Percentiles rank a stretch among this genome's conserved stretches.
Evolutionary conservation across 2,113 vertebrate genomes (phyloP).

Genomic region (Sorex fumeus): DNA sequence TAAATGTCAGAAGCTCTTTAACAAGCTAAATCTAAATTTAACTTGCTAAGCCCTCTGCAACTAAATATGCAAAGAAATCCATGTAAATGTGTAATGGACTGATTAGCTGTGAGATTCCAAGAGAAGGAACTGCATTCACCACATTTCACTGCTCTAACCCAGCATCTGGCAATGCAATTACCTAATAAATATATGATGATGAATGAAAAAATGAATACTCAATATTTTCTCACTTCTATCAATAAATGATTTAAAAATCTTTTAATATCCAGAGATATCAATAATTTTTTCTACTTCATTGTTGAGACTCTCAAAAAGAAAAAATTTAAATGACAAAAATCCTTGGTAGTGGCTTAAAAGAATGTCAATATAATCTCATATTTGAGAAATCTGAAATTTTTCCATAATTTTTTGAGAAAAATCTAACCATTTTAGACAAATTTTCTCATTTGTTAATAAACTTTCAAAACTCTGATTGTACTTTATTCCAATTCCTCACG

Average conservation of each 20-base stretch:
- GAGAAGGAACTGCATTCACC: background rate
- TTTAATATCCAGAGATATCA: constrained; percentile 8
- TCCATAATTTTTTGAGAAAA: constrained; percentile 43
- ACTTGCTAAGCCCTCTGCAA: constrained; percentile 31
- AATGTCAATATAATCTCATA: constrained; percentile 31
- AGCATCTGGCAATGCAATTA: constrained; percentile 14
- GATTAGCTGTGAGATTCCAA: constrained; percentile 9
- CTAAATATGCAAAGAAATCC: constrained; percentile 66
- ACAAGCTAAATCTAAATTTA: constrained; percentile 57
- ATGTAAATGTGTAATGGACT: constrained; percentile 43
- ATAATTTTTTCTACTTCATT: constrained; percentile 17
- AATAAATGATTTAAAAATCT: constrained; percentile 15
- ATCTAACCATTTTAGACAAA: background rate
- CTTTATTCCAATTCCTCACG: constrained; percentile 36
- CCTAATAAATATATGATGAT: constrained; percentile 37
- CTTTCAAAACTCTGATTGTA: constrained; percentile 54
- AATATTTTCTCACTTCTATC: constrained; percentile 26
- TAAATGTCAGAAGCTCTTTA: constrained; percentile 49
- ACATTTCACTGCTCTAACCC: constrained; percentile 18
- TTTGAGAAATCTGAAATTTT: constrained; percentile 13
- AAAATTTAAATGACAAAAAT: constrained; percentile 33
- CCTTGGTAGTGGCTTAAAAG: background rate
- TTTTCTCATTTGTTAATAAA: constrained; percentile 43
- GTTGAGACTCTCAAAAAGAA: constrained; percentile 43
- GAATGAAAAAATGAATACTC: background rate